Evolutionary conservation across 2,113 vertebrate genomes (phyloP).

Genomic region (Thermophis baileyi): DNA sequence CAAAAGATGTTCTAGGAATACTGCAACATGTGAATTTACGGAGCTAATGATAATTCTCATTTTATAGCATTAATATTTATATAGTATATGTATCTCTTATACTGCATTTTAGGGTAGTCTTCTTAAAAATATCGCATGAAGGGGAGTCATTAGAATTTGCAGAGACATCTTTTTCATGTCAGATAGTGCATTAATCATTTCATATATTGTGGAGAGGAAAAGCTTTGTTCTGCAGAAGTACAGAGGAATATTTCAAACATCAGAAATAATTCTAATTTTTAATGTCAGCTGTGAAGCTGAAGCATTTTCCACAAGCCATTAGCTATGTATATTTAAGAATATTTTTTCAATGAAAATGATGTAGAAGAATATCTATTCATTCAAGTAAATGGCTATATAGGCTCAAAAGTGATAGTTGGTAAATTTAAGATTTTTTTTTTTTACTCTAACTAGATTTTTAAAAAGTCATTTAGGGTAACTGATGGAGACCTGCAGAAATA

Average conservation of each 20-base stretch:
- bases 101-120: not conserved
- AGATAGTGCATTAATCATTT: not conserved
- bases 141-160: not conserved
- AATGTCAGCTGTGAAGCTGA: not conserved
- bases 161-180: not conserved
- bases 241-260: not conserved
- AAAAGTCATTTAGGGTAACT: not conserved
- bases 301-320: not conserved
- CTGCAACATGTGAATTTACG: not conserved
- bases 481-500: not conserved
- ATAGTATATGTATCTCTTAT: not conserved
- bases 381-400: not conserved
- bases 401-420: rapidly evolving
- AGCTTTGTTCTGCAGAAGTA: not conserved
- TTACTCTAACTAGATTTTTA: not conserved
- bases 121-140: not conserved
- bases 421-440: not conserved
- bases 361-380: constrained; percentile 3
- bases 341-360: not conserved
- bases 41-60: not conserved
- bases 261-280: not conserved
- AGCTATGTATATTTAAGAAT: not conserved
- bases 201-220: not conserved
- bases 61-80: not conserved
- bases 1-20: not conserved